Conservation (phyloP, 2,888 invertebrate genomes). For the Athetis lepigone region DNA sequence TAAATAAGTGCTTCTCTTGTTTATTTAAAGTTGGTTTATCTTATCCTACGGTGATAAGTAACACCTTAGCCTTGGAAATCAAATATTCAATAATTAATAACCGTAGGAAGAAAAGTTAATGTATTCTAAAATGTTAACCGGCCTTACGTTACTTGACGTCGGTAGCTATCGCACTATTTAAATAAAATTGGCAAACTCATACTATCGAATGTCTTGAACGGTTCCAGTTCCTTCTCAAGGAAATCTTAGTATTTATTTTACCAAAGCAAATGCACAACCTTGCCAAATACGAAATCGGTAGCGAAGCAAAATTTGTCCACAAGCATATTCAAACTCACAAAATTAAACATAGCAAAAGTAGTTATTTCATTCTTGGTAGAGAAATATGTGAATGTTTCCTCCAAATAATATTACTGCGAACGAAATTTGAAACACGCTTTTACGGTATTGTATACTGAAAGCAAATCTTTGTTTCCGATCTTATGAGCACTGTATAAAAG, state of each 20-base stretch:
- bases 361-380: neutral
- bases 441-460: slow-evolving; percentile 40
- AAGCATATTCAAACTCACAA: neutral
- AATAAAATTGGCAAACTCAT: neutral
- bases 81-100: no score
- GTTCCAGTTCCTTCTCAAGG: no score
- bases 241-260: neutral
- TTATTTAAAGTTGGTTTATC: slow-evolving; percentile 1
- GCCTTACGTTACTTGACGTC: no score
- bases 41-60: neutral
- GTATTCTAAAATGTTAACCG: no score
- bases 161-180: no score
- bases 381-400: slow-evolving; percentile 30
- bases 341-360: slow-evolving; percentile 14
- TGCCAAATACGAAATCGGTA: neutral
- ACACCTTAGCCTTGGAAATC: no score
- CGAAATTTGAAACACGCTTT: slow-evolving; percentile 42
- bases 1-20: slow-evolving; percentile 43
- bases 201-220: neutral
- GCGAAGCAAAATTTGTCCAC: slow-evolving; percentile 1
- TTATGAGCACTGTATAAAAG: slow-evolving; percentile 37
- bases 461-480: slow-evolving; percentile 56
- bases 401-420: slow-evolving; percentile 35
- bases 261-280: neutral
- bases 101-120: no score